These are phyloP conservation scores for Potamarius usumacintae DNA, from an alignment of 2,113 vertebrate species.

Conservation along the genomic window DNA sequence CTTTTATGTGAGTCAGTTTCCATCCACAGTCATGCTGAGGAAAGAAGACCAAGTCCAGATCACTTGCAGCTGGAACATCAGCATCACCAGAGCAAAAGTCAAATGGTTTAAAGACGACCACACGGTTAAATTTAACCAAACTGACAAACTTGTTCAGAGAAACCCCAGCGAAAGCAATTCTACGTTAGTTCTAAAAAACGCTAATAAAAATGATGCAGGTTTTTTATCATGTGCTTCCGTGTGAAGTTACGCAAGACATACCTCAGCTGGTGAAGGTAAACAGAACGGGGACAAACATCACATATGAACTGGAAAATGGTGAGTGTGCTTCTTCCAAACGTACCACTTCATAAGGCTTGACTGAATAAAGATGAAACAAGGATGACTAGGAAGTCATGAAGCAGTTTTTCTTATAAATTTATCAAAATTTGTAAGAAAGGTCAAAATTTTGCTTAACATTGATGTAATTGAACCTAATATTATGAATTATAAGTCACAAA, in stretches of 20 bases:
- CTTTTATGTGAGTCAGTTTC: constrained; percentile 9
- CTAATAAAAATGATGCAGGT: background rate
- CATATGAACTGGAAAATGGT: background rate
- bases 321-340: background rate
- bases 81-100: fast-evolving
- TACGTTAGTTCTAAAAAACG: background rate
- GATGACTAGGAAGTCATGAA: too few relatives aligned
- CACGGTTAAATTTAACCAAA: background rate
- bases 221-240: background rate
- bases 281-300: background rate
- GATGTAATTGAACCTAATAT: too few relatives aligned
- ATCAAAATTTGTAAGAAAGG: too few relatives aligned
- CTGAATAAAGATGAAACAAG: too few relatives aligned
- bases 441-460: too few relatives aligned
- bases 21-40: background rate
- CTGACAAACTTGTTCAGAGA: background rate
- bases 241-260: constrained; percentile 14
- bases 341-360: background rate
- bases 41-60: background rate
- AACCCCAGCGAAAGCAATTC: background rate
- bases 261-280: fast-evolving
- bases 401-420: too few relatives aligned
- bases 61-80: constrained; percentile 26
- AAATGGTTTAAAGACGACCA: background rate
- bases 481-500: background rate